phyloP scores from a whole-genome alignment of 2,797 vertebrate genomes.

The Uromys caudimaculatus region DNA sequence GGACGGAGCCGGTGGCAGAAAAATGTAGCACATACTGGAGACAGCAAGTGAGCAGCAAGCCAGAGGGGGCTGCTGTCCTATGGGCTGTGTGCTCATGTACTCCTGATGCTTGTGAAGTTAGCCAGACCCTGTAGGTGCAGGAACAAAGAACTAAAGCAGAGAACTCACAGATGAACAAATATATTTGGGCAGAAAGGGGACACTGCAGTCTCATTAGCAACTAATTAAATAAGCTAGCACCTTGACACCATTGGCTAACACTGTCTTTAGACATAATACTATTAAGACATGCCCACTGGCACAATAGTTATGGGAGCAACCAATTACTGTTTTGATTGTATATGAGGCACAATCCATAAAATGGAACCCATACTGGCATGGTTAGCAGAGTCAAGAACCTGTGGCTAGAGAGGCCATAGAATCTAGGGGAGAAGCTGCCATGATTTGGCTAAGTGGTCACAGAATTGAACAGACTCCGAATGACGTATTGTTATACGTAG shows the following conservation, averaged over 20 bases:
- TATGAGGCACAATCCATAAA: not conserved
- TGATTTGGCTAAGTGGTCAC: not conserved
- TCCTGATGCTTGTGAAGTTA: not conserved
- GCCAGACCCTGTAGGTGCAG: not conserved
- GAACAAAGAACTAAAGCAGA: conserved; percentile 24
- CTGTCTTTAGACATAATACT: not conserved
- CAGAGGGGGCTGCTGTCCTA: not conserved
- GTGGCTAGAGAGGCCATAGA: not conserved
- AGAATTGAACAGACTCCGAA: not conserved
- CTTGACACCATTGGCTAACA: not conserved
- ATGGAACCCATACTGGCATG: not conserved
- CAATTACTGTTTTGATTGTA: not conserved
- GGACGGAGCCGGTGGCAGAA: conserved; percentile 49
- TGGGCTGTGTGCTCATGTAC: not conserved
- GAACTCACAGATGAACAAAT: conserved; percentile 7
- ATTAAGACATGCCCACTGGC: not conserved
- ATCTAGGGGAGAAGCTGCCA: not conserved
- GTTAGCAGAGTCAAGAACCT: not conserved
- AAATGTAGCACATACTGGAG: conserved; percentile 41
- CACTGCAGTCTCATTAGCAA: not conserved
- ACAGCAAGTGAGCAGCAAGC: not conserved
- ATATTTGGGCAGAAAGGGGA: not conserved
- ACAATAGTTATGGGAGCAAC: not conserved
- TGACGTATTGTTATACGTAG: not conserved
- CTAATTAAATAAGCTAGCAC: not conserved